Conservation (phyloP, 2,888 invertebrate genomes). For the Abrostola tripartita region DNA sequence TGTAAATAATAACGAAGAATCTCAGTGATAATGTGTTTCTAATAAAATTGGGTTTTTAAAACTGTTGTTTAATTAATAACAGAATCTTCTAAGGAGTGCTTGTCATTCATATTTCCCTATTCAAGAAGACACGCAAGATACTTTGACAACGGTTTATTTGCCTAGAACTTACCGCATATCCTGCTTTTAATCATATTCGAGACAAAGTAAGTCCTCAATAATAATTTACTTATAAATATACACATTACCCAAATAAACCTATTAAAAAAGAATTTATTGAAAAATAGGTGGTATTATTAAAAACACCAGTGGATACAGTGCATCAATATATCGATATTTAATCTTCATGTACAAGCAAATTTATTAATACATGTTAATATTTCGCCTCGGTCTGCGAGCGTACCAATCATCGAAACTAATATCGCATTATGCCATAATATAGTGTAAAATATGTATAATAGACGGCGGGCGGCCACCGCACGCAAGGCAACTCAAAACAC, state of each 20-base stretch:
- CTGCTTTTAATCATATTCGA: conserved; percentile 84
- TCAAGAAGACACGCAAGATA: conserved; percentile 80
- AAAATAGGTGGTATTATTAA: conserved; percentile 85
- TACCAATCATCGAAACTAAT: conserved; percentile 77
- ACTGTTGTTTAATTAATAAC: conserved; percentile 24
- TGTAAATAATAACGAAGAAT: conserved; percentile 48
- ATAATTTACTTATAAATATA: conserved; percentile 88
- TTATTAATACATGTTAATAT: conserved; percentile 89
- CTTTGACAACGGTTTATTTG: conserved; percentile 86
- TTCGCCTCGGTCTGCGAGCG: conserved; percentile 76
- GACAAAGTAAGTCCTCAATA: conserved; percentile 82
- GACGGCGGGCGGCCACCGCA: conserved; percentile 66
- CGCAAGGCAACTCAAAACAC: conserved; percentile 77
- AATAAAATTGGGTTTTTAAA: conserved; percentile 35
- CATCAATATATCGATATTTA: conserved; percentile 93
- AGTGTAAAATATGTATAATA: conserved; percentile 83
- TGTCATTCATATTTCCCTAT: conserved; percentile 61
- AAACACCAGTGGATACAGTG: conserved; percentile 89
- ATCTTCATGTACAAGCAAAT: conserved; percentile 93
- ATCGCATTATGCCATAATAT: conserved; percentile 88
- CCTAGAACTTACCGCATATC: conserved; percentile 85
- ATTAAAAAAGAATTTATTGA: conserved; percentile 76
- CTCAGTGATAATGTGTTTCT: conserved; percentile 35
- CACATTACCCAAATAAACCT: conserved; percentile 86
- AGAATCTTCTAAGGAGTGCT: conserved; percentile 12